Conservation (phyloP, 1,140 invertebrate species). For the Bombus huntii region DNA sequence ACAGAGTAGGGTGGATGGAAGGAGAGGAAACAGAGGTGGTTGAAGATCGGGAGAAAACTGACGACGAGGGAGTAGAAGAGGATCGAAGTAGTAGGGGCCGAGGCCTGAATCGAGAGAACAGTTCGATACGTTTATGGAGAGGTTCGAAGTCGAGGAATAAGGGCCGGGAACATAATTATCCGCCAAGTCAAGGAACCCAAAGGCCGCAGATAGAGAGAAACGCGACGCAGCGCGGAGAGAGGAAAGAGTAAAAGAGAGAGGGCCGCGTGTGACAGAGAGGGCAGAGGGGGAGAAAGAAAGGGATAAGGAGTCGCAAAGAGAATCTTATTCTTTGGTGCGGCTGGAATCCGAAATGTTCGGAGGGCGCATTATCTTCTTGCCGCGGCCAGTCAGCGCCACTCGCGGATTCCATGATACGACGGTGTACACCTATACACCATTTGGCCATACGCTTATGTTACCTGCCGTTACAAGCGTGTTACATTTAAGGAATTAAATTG, state of each 20-base stretch:
- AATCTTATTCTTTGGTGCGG: conserved; percentile 63
- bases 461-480: conserved; percentile 18
- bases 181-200: conserved; percentile 59
- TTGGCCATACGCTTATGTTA: not conserved
- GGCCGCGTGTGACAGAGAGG: not conserved
- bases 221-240: not conserved
- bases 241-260: not conserved
- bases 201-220: conserved; percentile 31
- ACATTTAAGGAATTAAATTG: conserved; percentile 26
- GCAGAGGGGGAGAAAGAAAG: not conserved
- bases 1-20: too few species aligned
- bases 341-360: conserved; percentile 68
- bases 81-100: not conserved
- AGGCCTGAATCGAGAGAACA: conserved; percentile 36
- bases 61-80: conserved; percentile 36
- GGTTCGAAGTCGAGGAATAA: conserved; percentile 61
- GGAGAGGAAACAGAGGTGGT: not conserved
- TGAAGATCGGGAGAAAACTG: conserved; percentile 29
- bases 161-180: conserved; percentile 65
- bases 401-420: conserved; percentile 62
- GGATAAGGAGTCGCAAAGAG: conserved; percentile 22
- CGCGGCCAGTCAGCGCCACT: conserved; percentile 56
- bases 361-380: conserved; percentile 69
- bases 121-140: conserved; percentile 61
- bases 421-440: not conserved